Conservation (phyloP, 2,797 vertebrate species). For the Setipinna tenuifilis region DNA sequence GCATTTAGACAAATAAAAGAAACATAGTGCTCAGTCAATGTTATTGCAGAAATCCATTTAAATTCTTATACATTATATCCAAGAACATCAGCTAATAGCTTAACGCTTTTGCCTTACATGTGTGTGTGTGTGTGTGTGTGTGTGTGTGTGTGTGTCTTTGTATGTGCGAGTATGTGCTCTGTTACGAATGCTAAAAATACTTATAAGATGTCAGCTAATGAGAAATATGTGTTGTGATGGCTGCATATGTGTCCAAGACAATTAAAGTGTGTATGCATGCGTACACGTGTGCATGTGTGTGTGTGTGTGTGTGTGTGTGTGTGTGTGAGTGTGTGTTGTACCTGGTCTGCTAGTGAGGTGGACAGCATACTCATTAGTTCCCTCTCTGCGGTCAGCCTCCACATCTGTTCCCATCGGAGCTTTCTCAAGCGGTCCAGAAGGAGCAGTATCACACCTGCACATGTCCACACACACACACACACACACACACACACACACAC, state of each 20-base stretch:
- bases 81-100: no score
- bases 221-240: background rate
- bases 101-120: no score
- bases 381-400: slow-evolving; percentile 94
- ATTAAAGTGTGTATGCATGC: background rate
- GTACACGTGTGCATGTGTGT: background rate
- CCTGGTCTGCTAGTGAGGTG: slow-evolving; percentile 97
- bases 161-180: background rate
- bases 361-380: slow-evolving; percentile 99
- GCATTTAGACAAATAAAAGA: no score
- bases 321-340: slow-evolving; percentile 57
- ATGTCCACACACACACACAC: slow-evolving; percentile 41
- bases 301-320: background rate
- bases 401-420: slow-evolving; percentile 99
- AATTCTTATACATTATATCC: no score
- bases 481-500: slow-evolving; percentile 33
- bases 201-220: background rate
- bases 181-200: background rate
- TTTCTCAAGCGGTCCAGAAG: slow-evolving; percentile 93
- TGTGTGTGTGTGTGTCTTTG: background rate
- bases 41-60: no score
- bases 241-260: no score
- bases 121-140: background rate
- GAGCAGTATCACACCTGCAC: slow-evolving; percentile 91
- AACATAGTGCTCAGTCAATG: slow-evolving; percentile 14